Percentiles rank a stretch among this genome's conserved stretches.
Evolutionary conservation across 2,888 invertebrate species (phyloP).

Genomic region (Biston stratarius): DNA sequence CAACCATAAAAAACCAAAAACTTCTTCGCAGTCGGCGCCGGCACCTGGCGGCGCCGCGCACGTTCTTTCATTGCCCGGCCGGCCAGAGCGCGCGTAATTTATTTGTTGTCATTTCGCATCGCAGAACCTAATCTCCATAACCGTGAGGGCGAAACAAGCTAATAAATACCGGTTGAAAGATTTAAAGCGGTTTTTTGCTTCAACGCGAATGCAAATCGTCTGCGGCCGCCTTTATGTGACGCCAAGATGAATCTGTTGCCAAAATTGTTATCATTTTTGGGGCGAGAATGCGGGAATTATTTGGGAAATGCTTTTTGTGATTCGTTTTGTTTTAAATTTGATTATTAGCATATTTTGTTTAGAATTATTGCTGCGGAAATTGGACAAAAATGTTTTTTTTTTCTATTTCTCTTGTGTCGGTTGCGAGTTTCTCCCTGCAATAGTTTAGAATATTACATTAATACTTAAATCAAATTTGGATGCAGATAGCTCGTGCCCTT

Average conservation of each 20-base stretch:
- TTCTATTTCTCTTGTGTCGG: neutral
- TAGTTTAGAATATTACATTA: too few species aligned
- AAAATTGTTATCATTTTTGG: slow-evolving; percentile 8
- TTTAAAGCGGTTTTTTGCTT: slow-evolving; percentile 24
- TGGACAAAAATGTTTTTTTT: neutral
- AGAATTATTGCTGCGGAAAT: neutral
- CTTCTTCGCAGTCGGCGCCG: too few species aligned
- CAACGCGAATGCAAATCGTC: slow-evolving; percentile 26
- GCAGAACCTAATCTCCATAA: slow-evolving; percentile 28
- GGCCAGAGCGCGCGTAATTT: slow-evolving; percentile 12
- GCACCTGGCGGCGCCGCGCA: too few species aligned
- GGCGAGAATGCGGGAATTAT: slow-evolving; percentile 8
- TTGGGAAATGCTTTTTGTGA: neutral
- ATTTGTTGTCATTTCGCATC: slow-evolving; percentile 28
- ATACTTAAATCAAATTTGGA: too few species aligned
- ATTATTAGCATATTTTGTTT: neutral
- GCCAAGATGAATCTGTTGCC: slow-evolving; percentile 19
- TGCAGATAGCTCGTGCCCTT: too few species aligned
- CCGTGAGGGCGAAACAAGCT: slow-evolving; percentile 31
- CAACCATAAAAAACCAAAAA: too few species aligned
- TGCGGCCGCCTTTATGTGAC: slow-evolving; percentile 20
- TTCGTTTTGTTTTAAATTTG: slow-evolving; percentile 1
- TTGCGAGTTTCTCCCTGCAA: too few species aligned
- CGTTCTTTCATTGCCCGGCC: slow-evolving; percentile 18
- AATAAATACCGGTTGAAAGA: slow-evolving; percentile 34